Evolutionary conservation across 2,113 vertebrate genomes (phyloP).

Genomic region (Coracopsis vasa): DNA sequence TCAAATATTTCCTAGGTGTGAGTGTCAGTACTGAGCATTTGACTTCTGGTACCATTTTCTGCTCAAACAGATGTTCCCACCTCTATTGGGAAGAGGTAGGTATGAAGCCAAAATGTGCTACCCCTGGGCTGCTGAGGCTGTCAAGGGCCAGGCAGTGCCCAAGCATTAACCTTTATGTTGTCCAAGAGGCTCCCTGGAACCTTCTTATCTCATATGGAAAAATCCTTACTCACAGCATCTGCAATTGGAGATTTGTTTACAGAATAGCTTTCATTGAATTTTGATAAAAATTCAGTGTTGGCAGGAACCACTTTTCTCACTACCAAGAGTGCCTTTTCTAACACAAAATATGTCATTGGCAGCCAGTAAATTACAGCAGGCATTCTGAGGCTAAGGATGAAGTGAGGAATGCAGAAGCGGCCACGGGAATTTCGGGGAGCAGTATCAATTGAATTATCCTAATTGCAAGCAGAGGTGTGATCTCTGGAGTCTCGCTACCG

Average conservation of each 20-base stretch:
- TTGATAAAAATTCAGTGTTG: neutral
- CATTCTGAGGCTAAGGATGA: neutral
- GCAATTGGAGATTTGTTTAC: neutral
- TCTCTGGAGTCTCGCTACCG: neutral
- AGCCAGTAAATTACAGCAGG: neutral
- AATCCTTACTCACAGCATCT: neutral
- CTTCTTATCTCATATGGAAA: neutral
- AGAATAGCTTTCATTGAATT: neutral
- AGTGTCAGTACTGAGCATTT: neutral
- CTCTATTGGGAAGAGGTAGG: neutral
- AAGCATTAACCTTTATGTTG: neutral
- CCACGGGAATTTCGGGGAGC: neutral
- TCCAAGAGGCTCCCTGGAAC: neutral
- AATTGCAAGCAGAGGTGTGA: neutral
- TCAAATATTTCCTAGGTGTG: neutral
- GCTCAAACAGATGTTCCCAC: neutral
- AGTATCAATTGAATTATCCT: neutral
- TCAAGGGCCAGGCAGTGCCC: neutral
- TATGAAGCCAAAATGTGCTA: neutral
- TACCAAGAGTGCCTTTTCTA: neutral
- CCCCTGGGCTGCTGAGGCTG: neutral
- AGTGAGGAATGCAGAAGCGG: neutral
- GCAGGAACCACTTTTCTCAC: neutral
- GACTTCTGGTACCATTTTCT: neutral
- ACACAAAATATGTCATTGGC: neutral